Evolutionary conservation across 2,888 invertebrate species (phyloP).

Genomic region (Acanthosepion lycidas): DNA sequence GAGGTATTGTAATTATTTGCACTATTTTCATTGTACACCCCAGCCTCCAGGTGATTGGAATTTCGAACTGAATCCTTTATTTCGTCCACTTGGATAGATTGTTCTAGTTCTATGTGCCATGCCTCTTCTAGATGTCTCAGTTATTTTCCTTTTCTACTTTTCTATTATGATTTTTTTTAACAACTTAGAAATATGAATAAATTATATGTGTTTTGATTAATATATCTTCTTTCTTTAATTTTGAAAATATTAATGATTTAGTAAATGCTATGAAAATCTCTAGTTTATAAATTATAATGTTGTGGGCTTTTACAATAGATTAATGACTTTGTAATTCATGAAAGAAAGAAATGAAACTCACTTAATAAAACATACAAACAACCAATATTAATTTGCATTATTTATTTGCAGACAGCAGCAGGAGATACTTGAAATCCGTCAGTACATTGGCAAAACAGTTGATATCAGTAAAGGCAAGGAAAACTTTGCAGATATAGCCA

Average conservation of each 20-base stretch:
- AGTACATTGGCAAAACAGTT: constrained; percentile 15
- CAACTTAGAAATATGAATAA: too few relatives aligned
- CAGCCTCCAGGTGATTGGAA: too few relatives aligned
- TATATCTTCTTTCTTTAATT: too few relatives aligned
- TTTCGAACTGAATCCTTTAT: too few relatives aligned
- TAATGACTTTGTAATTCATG: not conserved
- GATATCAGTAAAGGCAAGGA: not conserved
- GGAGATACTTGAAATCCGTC: not conserved
- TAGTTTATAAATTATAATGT: not conserved
- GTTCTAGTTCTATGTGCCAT: too few relatives aligned
- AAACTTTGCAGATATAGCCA: constrained; percentile 33
- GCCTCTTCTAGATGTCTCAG: not conserved
- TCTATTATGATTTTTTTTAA: too few relatives aligned
- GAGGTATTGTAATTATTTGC: not conserved
- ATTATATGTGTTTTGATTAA: not conserved
- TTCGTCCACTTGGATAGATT: too few relatives aligned
- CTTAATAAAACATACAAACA: not conserved
- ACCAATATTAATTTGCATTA: not conserved
- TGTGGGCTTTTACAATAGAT: not conserved
- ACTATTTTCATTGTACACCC: too few relatives aligned
- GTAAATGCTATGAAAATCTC: not conserved
- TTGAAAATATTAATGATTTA: not conserved
- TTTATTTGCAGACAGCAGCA: not conserved
- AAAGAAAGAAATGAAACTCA: not conserved
- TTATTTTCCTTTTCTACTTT: not conserved